A percentile compares a stretch with the other conserved stretches of the same genome.
These are phyloP conservation scores for Lutraria rhynchaena DNA, from an alignment of 1,140 invertebrate genomes.

Conservation along the genomic window DNA sequence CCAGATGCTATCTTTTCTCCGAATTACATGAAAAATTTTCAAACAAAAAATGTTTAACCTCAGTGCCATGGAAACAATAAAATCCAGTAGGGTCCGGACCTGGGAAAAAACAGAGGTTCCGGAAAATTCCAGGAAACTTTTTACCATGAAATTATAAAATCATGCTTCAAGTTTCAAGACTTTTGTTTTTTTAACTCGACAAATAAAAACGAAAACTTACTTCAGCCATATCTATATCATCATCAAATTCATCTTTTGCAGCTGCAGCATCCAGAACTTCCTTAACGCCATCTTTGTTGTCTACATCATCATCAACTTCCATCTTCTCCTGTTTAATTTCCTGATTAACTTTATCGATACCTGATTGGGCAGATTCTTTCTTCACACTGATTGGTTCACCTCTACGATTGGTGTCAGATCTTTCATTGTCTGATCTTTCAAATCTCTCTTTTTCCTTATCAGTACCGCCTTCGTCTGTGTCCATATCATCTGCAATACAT, in stretches of 20 bases:
- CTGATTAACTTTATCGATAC: conserved; percentile 2
- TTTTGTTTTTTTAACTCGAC: no score
- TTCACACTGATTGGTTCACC: conserved; percentile 17
- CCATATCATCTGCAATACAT: conserved; percentile 59
- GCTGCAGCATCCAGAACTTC: conserved; percentile 53
- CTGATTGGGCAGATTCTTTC: conserved; percentile 25
- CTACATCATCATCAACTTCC: conserved; percentile 50
- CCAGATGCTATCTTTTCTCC: no score
- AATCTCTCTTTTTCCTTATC: conserved; percentile 29
- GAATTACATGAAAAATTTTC: no score
- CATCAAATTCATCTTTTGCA: conserved; percentile 53
- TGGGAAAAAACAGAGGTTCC: no score
- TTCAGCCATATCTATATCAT: conserved; percentile 65
- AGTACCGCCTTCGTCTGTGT: conserved; percentile 49
- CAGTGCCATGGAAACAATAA: no score
- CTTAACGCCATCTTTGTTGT: conserved; percentile 29
- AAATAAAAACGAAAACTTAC: conserved; percentile 62
- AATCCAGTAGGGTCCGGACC: no score
- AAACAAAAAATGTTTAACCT: no score
- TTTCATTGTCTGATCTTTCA: conserved; percentile 64
- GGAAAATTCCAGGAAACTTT: no score
- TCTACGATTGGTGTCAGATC: conserved; percentile 19
- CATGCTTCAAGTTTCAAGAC: no score
- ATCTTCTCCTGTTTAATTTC: conserved; percentile 83
- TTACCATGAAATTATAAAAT: no score